Conservation (phyloP, 1,140 invertebrate species). For the Drosophila lacertosa region DNA sequence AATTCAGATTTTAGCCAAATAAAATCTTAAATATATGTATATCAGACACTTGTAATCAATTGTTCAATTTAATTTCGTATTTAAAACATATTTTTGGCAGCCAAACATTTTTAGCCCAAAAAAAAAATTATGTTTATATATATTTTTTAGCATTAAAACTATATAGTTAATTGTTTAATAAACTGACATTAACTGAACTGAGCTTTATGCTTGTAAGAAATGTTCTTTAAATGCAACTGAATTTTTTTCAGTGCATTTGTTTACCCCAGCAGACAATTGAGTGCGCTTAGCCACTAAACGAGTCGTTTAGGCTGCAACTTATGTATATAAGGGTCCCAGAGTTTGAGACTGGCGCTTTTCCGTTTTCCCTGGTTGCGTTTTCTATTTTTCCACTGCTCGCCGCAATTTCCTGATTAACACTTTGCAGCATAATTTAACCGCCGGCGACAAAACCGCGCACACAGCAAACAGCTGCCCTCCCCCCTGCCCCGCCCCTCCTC, state of each 20-base stretch:
- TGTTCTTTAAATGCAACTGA: too few species aligned
- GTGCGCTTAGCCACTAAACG: slow-evolving; percentile 38
- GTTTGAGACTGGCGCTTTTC: too few species aligned
- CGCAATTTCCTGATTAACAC: slow-evolving; percentile 80
- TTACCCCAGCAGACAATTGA: slow-evolving; percentile 53
- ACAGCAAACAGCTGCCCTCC: slow-evolving; percentile 61
- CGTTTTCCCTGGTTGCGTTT: neutral
- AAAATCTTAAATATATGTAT: slow-evolving; percentile 11
- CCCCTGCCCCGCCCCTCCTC: neutral
- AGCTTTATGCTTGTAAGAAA: too few species aligned
- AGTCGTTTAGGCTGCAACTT: slow-evolving; percentile 29
- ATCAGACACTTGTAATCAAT: slow-evolving; percentile 25
- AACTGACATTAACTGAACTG: too few species aligned
- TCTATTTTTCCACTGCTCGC: slow-evolving; percentile 12
- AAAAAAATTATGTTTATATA: too few species aligned
- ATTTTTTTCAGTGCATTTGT: neutral
- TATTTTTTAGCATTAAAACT: too few species aligned
- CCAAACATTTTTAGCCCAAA: too few species aligned
- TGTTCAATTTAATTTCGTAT: too few species aligned
- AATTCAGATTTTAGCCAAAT: neutral
- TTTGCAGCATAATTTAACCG: slow-evolving; percentile 79
- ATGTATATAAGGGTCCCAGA: slow-evolving; percentile 61
- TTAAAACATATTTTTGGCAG: too few species aligned
- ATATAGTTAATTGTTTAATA: too few species aligned
- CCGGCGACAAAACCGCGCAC: slow-evolving; percentile 72